Conservation (phyloP, 53 echinoderm and acorn worm genomes). For the Crossaster papposus region DNA sequence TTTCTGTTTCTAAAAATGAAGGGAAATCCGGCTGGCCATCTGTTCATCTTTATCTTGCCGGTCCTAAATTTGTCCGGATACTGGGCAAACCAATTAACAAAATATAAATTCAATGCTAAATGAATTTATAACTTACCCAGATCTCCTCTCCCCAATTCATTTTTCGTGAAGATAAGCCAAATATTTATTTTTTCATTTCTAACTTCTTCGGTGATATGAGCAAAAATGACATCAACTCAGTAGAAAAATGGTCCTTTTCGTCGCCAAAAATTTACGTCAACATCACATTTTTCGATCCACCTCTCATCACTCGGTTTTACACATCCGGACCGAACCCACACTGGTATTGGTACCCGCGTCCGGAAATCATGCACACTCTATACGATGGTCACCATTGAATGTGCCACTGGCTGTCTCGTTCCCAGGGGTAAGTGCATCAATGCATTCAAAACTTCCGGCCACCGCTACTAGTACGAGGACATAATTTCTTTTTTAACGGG, state of each 20-base stretch:
- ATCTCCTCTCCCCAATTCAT: conserved; percentile 93
- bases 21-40: neutral
- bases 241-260: conserved; percentile 2
- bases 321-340: conserved; percentile 22
- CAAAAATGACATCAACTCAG: neutral
- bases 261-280: neutral
- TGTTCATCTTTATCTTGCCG: neutral
- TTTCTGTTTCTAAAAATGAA: neutral
- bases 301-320: neutral
- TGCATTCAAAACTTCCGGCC: neutral
- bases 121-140: conserved; percentile 79
- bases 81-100: neutral
- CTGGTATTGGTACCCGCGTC: neutral
- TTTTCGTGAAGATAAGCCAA: conserved; percentile 12
- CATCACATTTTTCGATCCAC: conserved; percentile 19
- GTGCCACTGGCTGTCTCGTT: conserved; percentile 8
- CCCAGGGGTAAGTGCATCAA: neutral
- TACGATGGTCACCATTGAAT: neutral
- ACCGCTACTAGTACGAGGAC: conserved; percentile 7
- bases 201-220: neutral
- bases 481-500: neutral
- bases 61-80: conserved; percentile 38
- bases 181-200: conserved; percentile 12
- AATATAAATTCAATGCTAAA: neutral
- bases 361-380: neutral